These are phyloP conservation scores for Pasiphila rectangulata DNA, from an alignment of 2,888 invertebrate species.

Conservation along the genomic window DNA sequence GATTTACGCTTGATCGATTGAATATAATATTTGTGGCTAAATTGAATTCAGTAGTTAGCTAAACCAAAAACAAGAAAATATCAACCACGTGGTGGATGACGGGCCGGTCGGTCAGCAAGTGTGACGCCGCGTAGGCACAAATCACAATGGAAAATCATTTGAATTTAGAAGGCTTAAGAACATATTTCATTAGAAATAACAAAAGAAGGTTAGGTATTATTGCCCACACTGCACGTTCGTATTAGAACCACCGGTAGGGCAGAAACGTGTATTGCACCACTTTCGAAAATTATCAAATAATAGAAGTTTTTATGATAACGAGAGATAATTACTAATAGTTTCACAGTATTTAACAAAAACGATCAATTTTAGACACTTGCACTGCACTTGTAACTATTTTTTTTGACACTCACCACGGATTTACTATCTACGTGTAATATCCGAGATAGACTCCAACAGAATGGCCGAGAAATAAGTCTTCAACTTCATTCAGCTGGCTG, in stretches of 20 bases:
- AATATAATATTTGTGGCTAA: slow-evolving; percentile 12
- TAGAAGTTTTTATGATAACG: neutral
- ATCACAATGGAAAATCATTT: slow-evolving; percentile 37
- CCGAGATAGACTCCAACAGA: slow-evolving; percentile 86
- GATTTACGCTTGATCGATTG: neutral
- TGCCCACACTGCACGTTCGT: slow-evolving; percentile 27
- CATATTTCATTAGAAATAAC: slow-evolving; percentile 17
- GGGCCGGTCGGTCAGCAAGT: slow-evolving; percentile 63
- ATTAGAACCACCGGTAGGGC: neutral
- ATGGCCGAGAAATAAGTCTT: slow-evolving; percentile 82
- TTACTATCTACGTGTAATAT: slow-evolving; percentile 79
- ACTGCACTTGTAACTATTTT: slow-evolving; percentile 69
- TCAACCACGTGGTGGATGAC: slow-evolving; percentile 78
- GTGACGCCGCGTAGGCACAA: slow-evolving; percentile 80
- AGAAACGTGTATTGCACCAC: slow-evolving; percentile 23
- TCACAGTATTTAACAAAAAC: slow-evolving; percentile 37
- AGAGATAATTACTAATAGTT: too few relatives aligned
- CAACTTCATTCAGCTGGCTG: slow-evolving; percentile 70
- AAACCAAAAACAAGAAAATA: slow-evolving; percentile 48
- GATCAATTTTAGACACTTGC: slow-evolving; percentile 54
- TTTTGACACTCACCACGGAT: slow-evolving; percentile 79
- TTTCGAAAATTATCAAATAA: slow-evolving; percentile 1
- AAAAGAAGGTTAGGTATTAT: slow-evolving; percentile 22
- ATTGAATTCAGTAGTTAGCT: slow-evolving; percentile 2
- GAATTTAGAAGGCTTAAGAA: slow-evolving; percentile 39